Percentiles rank a stretch among this genome's conserved stretches.
phyloP scores from a whole-genome alignment of 1,140 invertebrate genomes.

The Agraylea sexmaculata region DNA sequence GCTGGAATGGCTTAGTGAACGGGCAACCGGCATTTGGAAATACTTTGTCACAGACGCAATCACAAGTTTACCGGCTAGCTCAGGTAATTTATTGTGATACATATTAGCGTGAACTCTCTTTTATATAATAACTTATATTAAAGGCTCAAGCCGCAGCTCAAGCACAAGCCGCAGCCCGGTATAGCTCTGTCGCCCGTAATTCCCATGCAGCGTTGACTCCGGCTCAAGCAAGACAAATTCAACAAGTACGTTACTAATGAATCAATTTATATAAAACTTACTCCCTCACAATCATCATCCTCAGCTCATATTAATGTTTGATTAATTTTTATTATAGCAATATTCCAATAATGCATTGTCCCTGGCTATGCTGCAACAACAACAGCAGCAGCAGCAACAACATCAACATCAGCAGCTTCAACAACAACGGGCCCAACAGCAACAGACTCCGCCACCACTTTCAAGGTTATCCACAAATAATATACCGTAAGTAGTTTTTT shows the following conservation, averaged over 20 bases:
- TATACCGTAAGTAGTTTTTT: constrained; percentile 16
- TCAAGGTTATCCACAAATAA: constrained; percentile 16
- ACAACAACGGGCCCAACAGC: constrained; percentile 33
- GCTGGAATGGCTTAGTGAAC: constrained; percentile 26
- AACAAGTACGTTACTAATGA: constrained; percentile 9
- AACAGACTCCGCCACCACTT: constrained; percentile 18
- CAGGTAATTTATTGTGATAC: constrained; percentile 25
- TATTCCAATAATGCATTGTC: constrained; percentile 40
- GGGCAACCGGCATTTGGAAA: constrained; percentile 22
- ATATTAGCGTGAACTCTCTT: neutral
- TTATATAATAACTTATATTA: constrained; percentile 2
- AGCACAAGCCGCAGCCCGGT: constrained; percentile 35
- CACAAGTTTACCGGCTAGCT: constrained; percentile 34
- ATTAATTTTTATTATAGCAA: constrained; percentile 26
- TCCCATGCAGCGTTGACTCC: constrained; percentile 27
- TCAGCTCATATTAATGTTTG: neutral
- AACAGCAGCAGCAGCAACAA: constrained; percentile 34
- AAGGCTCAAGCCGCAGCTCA: constrained; percentile 40
- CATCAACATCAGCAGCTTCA: constrained; percentile 35
- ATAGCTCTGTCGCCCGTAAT: constrained; percentile 31
- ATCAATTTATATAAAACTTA: neutral
- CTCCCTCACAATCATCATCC: neutral
- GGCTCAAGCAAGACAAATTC: constrained; percentile 29
- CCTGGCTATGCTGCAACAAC: constrained; percentile 39
- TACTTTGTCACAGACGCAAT: constrained; percentile 32